These are phyloP conservation scores for Montipora capricornis DNA, from an alignment of 64 coral and sea anemone genomes.

Conservation along the genomic window DNA sequence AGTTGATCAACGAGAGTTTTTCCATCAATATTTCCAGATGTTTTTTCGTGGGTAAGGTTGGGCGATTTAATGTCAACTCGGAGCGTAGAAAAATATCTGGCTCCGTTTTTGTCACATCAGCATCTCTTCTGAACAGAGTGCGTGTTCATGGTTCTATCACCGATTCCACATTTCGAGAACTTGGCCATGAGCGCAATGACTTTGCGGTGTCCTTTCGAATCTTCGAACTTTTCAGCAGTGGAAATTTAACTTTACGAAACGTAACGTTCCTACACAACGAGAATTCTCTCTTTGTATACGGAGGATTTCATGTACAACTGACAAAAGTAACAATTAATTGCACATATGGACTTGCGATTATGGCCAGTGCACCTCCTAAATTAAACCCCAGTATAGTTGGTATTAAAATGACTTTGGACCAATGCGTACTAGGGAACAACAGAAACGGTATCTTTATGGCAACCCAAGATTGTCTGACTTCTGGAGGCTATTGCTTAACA, in stretches of 20 bases:
- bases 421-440: neutral
- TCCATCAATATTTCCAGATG: neutral
- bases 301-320: neutral
- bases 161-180: constrained; percentile 2
- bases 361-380: constrained; percentile 2
- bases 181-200: neutral
- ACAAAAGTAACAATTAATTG: neutral
- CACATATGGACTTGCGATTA: neutral
- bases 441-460: neutral
- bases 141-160: neutral
- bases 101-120: neutral
- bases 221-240: neutral
- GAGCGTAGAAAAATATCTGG: neutral
- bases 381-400: neutral
- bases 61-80: neutral
- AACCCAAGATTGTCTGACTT: neutral
- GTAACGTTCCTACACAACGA: neutral
- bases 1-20: neutral
- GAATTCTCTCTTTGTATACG: neutral
- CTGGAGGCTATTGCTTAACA: neutral
- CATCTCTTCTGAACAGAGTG: fast-evolving
- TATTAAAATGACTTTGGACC: neutral
- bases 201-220: neutral
- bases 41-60: neutral
- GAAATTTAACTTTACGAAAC: neutral